Percentiles rank a stretch among this genome's conserved stretches.
These are phyloP conservation scores for Xenopus tropicalis DNA, from an alignment of 2,113 vertebrate genomes.

Conservation along the genomic window UCB_Xtro_10.0 CM004452.2:19965001-19965500, in stretches of 20 bases:
- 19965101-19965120: background rate
- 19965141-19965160: background rate
- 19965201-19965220: no score
- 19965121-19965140: background rate
- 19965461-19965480: conserved; percentile 85
- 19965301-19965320: conserved; percentile 58
- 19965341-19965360: conserved; percentile 63
- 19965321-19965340: conserved; percentile 80
- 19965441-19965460: conserved; percentile 71
- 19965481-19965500: conserved; percentile 80
- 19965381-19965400: conserved; percentile 64
- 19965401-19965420: conserved; percentile 81
- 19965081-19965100: no score
- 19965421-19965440: conserved; percentile 74
- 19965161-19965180: no score
- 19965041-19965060: no score
- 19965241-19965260: no score
- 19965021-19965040: no score
- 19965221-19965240: no score
- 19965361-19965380: conserved; percentile 51
- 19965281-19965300: background rate
- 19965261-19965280: no score
- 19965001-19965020: no score
- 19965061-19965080: no score
- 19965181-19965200: no score